phyloP scores from a whole-genome alignment of 1,140 invertebrate genomes.

The Harlomillsia oculata region DNA sequence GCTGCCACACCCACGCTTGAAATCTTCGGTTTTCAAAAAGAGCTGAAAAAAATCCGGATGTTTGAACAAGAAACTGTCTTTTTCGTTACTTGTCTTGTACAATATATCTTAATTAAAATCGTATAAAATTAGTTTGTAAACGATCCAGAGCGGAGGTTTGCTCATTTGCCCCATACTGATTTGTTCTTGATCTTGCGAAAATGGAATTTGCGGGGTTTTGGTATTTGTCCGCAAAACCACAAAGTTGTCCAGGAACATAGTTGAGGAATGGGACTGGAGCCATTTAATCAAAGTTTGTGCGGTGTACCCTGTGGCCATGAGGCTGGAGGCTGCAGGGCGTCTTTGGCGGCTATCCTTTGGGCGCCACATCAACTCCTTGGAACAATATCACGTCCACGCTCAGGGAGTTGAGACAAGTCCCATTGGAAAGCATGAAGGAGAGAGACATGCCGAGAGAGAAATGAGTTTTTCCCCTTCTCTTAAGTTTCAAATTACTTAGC shows the following conservation, averaged over 20 bases:
- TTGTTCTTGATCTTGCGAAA: no score
- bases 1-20: background rate
- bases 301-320: background rate
- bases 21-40: background rate
- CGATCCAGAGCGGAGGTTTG: background rate
- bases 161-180: background rate
- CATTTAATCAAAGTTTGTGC: slow-evolving; percentile 8
- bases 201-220: background rate
- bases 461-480: no score
- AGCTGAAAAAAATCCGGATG: background rate
- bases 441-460: no score
- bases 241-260: background rate
- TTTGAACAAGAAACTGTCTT: background rate
- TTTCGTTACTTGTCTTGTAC: no score
- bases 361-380: background rate
- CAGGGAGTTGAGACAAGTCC: no score
- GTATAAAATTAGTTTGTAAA: no score
- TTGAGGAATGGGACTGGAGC: slow-evolving; percentile 1
- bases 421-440: no score
- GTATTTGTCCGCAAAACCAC: background rate
- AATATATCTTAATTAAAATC: no score
- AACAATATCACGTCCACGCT: no score
- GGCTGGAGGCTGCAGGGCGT: background rate
- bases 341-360: slow-evolving; percentile 8
- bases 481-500: no score